Evolutionary conservation across 53 echinoderm and acorn worm genomes (phyloP).

Genomic region (Hippasteria phrygiana): DNA sequence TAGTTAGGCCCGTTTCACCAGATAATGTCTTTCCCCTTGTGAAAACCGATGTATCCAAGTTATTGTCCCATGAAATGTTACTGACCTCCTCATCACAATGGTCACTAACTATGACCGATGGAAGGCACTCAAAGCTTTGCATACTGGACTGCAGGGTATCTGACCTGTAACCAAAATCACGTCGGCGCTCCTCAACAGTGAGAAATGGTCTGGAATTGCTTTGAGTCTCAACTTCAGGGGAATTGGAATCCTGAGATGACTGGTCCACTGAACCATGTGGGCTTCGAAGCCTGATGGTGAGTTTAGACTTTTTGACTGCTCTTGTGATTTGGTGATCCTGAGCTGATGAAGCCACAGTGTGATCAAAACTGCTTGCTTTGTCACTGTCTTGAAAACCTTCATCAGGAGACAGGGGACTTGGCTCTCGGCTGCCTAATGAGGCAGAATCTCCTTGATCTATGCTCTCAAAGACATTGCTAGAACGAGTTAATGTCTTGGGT

Average conservation of each 20-base stretch:
- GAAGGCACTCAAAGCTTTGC: constrained; percentile 71
- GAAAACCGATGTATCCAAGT: neutral
- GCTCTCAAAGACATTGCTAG: constrained; percentile 58
- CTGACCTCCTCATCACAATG: constrained; percentile 70
- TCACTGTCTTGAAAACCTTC: constrained; percentile 90
- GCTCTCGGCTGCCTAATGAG: constrained; percentile 13
- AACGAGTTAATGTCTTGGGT: constrained; percentile 43
- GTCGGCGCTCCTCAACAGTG: constrained; percentile 57
- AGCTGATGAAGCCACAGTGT: neutral
- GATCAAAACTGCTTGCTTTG: constrained; percentile 33
- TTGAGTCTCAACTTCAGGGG: neutral
- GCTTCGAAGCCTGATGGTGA: constrained; percentile 49
- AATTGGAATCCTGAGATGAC: constrained; percentile 17
- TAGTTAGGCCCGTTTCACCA: constrained; percentile 48
- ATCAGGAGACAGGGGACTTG: constrained; percentile 82
- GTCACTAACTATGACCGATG: constrained; percentile 74
- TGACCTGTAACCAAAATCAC: constrained; percentile 66
- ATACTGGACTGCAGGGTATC: constrained; percentile 62
- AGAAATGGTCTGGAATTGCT: constrained; percentile 21
- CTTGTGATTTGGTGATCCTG: neutral
- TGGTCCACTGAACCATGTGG: constrained; percentile 32
- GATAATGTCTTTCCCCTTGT: neutral
- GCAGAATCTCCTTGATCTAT: constrained; percentile 37
- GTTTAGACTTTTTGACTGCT: constrained; percentile 49
- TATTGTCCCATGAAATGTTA: constrained; percentile 43